Conservation (phyloP, 1,140 invertebrate species). For the Argopecten irradians region DNA sequence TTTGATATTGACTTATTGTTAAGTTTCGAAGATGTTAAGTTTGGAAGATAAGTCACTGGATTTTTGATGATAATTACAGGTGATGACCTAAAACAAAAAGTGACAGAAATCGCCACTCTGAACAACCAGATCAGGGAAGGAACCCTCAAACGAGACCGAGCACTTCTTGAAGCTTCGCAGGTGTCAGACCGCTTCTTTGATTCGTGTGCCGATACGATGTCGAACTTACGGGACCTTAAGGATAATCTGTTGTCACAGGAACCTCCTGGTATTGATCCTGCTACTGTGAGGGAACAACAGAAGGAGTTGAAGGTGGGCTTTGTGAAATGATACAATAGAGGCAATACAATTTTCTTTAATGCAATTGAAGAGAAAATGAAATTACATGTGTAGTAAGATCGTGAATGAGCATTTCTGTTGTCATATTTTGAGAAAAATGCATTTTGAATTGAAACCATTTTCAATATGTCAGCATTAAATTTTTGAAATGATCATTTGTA, state of each 20-base stretch:
- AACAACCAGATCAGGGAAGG: slow-evolving; percentile 94
- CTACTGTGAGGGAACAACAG: slow-evolving; percentile 92
- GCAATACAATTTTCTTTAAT: too few relatives aligned
- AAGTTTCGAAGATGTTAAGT: too few relatives aligned
- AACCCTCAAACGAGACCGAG: slow-evolving; percentile 87
- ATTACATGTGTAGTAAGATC: too few relatives aligned
- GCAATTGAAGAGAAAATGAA: too few relatives aligned
- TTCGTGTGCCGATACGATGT: slow-evolving; percentile 93
- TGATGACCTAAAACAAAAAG: slow-evolving; percentile 92
- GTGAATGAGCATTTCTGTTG: not conserved
- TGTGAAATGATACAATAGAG: too few relatives aligned
- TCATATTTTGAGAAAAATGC: too few relatives aligned
- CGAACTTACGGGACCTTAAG: slow-evolving; percentile 90
- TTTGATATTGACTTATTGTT: too few relatives aligned
- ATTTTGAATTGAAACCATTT: too few relatives aligned
- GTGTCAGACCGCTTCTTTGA: slow-evolving; percentile 96
- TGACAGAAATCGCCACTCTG: slow-evolving; percentile 93
- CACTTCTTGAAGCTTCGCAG: slow-evolving; percentile 89
- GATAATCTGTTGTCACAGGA: slow-evolving; percentile 93
- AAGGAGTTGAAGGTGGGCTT: slow-evolving; percentile 85
- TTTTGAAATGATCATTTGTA: too few relatives aligned
- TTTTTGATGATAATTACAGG: slow-evolving; percentile 58
- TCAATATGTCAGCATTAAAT: too few relatives aligned
- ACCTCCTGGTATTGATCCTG: slow-evolving; percentile 88
- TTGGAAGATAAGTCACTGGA: too few relatives aligned